Base-by-base conservation (phyloP, 1,140 invertebrate genomes). In the Brachionus manjavacas region DNA sequence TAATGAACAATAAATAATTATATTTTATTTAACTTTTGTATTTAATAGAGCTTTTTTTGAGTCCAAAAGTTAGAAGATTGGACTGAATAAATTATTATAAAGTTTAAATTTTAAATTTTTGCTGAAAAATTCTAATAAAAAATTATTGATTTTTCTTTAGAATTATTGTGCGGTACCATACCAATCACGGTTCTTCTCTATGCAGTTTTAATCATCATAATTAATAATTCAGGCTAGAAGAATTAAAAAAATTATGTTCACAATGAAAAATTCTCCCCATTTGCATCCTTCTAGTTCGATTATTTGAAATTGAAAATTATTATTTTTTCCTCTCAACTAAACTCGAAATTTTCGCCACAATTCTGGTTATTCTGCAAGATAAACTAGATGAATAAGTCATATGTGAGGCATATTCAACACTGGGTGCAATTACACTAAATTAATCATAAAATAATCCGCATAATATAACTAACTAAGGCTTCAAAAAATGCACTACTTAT, bases 221-320 rank as follows among this genome's bases (percentile, higher is more conserved):
- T 39, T 39, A 68, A 68, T 31, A 68, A 68, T 68, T 68, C n/a
- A 31, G 11, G n/a, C 25, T 68, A 28, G 64, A 31, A 4, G 66
- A 68, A 68, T 25, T 28, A 8, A 16, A 66, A 66, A 4, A 68
- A 68, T 68, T 68, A 68, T 68, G 66, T 68, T 68, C n/a, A 8
- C 8, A 60, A 60, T 20, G 3, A 23, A 60, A 23, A 60, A 23
- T 60, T 60, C n/a, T 60, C 52, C 52, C 3, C 52, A 25, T 60
- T 20, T 60, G 9, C 52, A 60, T 60, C 52, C 52, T 60, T 20
- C 52, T 60, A 60, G 52, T 60, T 60, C 52, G 52, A 72, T 72
- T 72, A 41, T 72, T 72, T 72, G 31, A 35, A 72, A 72, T 72
- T 39, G 20, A 41, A 72, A 72, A 72, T 72, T 72, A 72, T 72